Percentiles rank a stretch among this genome's conserved stretches.
Evolutionary conservation across 2,888 invertebrate genomes (phyloP).

Genomic region (Timandra comae): DNA sequence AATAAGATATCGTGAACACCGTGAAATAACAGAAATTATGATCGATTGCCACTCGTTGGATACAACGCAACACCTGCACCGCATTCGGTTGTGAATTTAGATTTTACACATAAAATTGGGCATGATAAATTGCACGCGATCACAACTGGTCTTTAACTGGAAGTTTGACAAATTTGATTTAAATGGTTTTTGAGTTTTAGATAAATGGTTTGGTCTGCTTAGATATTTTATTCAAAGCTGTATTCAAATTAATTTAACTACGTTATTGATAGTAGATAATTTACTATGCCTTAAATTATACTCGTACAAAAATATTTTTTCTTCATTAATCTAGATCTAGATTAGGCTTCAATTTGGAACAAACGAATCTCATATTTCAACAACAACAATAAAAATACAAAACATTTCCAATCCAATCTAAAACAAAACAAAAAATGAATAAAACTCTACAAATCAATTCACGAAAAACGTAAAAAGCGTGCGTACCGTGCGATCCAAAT

Average conservation of each 20-base stretch:
- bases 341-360: too few species aligned
- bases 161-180: slow-evolving; percentile 20
- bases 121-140: slow-evolving; percentile 16
- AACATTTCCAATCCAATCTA: background rate
- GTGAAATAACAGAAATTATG: slow-evolving; percentile 52
- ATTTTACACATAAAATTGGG: slow-evolving; percentile 16
- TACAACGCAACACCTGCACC: slow-evolving; percentile 24
- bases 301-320: too few species aligned
- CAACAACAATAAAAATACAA: background rate
- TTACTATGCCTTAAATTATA: too few species aligned
- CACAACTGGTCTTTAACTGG: slow-evolving; percentile 16
- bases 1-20: slow-evolving; percentile 47
- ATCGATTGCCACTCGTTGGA: slow-evolving; percentile 22
- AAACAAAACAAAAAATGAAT: background rate
- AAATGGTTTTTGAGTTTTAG: slow-evolving; percentile 6
- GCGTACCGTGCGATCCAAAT: slow-evolving; percentile 17
- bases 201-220: too few species aligned
- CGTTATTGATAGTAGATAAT: too few species aligned
- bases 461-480: background rate
- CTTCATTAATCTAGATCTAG: too few species aligned
- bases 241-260: too few species aligned
- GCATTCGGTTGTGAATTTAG: slow-evolving; percentile 10
- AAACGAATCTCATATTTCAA: too few species aligned
- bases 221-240: too few species aligned
- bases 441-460: background rate